These are phyloP conservation scores for Metacarcinus magister DNA, from an alignment of 2,888 invertebrate species.

Conservation along the genomic window DNA sequence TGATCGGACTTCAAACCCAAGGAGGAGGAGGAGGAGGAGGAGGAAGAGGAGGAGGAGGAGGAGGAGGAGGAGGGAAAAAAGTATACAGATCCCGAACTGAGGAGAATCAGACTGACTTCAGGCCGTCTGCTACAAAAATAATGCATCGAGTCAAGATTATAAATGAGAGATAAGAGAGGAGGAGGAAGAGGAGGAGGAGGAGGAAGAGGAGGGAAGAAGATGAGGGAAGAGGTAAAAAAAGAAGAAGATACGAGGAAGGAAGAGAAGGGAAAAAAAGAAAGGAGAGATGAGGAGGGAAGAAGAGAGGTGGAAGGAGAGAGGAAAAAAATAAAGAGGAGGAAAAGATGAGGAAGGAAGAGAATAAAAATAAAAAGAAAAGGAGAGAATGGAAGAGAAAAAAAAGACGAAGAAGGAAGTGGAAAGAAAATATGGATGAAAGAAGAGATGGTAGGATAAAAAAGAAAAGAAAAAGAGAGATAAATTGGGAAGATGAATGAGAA, in stretches of 20 bases:
- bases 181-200: neutral
- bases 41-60: conserved; percentile 46
- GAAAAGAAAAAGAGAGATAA: neutral
- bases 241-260: neutral
- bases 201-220: neutral
- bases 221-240: neutral
- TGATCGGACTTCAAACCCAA: neutral
- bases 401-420: neutral
- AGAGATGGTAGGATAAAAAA: neutral
- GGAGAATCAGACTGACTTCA: neutral
- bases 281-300: neutral
- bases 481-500: neutral
- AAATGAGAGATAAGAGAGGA: neutral
- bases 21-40: conserved; percentile 41
- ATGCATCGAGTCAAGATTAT: neutral
- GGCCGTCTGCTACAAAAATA: neutral
- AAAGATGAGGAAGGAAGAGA: neutral
- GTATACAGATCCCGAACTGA: neutral
- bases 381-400: neutral
- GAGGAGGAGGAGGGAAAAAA: conserved; percentile 10
- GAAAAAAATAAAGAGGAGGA: neutral
- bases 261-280: neutral
- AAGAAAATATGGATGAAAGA: neutral
- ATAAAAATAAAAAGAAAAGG: neutral
- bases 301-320: neutral